Conservation (phyloP, 1,140 invertebrate genomes). For the Drosophila ercepeae region DNA sequence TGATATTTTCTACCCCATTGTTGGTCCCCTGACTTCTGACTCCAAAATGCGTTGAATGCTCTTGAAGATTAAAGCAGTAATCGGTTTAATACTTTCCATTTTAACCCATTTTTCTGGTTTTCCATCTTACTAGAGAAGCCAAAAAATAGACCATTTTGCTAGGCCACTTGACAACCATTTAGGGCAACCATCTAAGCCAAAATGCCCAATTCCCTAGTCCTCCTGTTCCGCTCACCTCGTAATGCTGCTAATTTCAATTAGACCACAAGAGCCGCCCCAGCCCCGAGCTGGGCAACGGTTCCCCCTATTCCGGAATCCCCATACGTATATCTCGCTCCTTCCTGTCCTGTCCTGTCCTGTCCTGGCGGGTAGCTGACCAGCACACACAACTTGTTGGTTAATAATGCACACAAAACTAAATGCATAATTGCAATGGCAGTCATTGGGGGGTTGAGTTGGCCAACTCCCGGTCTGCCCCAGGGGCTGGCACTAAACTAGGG, state of each 20-base stretch:
- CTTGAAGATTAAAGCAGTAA: conserved; percentile 13
- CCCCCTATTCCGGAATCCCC: too few relatives aligned
- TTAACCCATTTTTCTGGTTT: not conserved
- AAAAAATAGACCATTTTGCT: conserved; percentile 19
- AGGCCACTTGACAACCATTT: conserved; percentile 28
- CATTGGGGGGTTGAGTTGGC: conserved; percentile 6
- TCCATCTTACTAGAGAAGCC: not conserved
- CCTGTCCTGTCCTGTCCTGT: conserved; percentile 8
- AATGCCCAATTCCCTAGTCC: conserved; percentile 32
- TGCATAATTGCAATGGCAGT: conserved; percentile 72
- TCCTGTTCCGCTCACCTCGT: conserved; percentile 4
- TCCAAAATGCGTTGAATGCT: not conserved
- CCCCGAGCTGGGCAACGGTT: too few relatives aligned
- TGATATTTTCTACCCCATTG: not conserved
- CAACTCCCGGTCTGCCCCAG: not conserved
- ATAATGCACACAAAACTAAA: conserved; percentile 82
- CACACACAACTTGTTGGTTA: conserved; percentile 72
- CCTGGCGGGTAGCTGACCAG: conserved; percentile 21
- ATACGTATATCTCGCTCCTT: conserved; percentile 4
- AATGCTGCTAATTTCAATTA: conserved; percentile 76
- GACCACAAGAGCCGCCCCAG: conserved; percentile 43
- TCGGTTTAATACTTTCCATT: not conserved
- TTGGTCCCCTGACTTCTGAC: conserved; percentile 14
- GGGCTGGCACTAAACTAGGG: not conserved
- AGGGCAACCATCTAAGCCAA: conserved; percentile 29